These are phyloP conservation scores for Periplaneta americana DNA, from an alignment of 1,140 invertebrate species.

Conservation along the genomic window DNA sequence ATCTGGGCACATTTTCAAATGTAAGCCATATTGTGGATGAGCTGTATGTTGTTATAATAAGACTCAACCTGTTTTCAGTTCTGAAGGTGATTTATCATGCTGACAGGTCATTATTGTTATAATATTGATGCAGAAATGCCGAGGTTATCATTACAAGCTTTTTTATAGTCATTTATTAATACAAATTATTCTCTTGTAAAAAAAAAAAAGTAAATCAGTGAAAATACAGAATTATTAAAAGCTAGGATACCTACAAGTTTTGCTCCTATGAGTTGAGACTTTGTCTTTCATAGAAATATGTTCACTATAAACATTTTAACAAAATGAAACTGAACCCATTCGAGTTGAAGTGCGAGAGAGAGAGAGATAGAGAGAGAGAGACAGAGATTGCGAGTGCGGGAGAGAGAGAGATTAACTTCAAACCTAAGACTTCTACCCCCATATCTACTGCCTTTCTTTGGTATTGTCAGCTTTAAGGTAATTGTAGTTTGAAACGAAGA, in stretches of 20 bases:
- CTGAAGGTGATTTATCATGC: no score
- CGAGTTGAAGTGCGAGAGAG: not conserved
- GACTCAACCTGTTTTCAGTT: not conserved
- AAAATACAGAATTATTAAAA: not conserved
- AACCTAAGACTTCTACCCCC: constrained; percentile 7
- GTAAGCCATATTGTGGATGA: not conserved
- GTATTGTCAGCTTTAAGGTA: constrained; percentile 7
- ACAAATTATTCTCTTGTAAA: not conserved
- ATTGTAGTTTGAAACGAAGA: not conserved
- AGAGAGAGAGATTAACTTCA: not conserved
- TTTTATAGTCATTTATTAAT: not conserved
- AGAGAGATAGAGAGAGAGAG: not conserved
- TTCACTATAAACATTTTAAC: not conserved
- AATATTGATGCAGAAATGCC: no score
- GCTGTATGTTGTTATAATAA: not conserved
- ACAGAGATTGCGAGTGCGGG: no score
- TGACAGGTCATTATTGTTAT: no score
- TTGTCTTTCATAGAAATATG: not conserved
- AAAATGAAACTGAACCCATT: not conserved
- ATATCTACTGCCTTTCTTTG: constrained; percentile 12
- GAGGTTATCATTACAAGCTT: not conserved
- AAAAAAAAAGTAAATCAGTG: not conserved
- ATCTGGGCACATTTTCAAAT: not conserved
- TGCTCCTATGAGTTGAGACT: not conserved
- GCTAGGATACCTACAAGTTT: not conserved